A percentile compares a stretch with the other conserved stretches of the same genome.
Conservation (phyloP, 2,888 invertebrate genomes). For the Caenorhabditis panamensis region DNA sequence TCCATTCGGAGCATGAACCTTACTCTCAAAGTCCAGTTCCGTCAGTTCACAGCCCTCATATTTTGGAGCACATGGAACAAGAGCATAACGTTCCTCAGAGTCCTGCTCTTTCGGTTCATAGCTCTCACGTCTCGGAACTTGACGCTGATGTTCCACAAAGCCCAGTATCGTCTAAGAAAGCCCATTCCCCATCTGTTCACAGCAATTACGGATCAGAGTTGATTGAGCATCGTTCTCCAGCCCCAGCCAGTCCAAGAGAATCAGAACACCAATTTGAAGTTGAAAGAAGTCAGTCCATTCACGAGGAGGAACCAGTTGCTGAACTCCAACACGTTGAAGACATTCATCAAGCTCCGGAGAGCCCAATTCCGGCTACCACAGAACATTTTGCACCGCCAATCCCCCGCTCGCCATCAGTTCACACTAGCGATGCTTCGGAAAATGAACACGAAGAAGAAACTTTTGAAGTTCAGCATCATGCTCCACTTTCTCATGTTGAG, state of each 20-base stretch:
- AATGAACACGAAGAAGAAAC: conserved; percentile 26
- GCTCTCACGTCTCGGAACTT: background rate
- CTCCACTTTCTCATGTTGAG: background rate
- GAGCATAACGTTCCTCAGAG: background rate
- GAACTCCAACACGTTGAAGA: background rate
- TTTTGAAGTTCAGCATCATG: conserved; percentile 12
- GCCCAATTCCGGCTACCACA: background rate
- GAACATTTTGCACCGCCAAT: background rate
- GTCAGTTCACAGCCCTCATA: background rate
- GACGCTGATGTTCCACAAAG: background rate
- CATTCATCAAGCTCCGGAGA: background rate
- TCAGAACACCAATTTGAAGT: background rate
- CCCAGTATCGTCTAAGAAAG: background rate
- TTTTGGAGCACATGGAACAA: background rate
- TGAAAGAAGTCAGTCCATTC: background rate
- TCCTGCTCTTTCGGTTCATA: background rate
- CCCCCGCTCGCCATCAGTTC: conserved; percentile 24
- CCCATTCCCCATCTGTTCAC: conserved; percentile 24
- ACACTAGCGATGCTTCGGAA: conserved; percentile 27
- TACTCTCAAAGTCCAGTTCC: conserved; percentile 21
- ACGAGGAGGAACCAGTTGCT: background rate
- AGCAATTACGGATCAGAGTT: conserved; percentile 2
- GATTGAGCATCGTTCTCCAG: background rate
- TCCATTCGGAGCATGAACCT: conserved; percentile 11
- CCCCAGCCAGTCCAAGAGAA: background rate